Base-by-base conservation (phyloP, 2,113 vertebrate species). In the Ictalurus furcatus region DNA sequence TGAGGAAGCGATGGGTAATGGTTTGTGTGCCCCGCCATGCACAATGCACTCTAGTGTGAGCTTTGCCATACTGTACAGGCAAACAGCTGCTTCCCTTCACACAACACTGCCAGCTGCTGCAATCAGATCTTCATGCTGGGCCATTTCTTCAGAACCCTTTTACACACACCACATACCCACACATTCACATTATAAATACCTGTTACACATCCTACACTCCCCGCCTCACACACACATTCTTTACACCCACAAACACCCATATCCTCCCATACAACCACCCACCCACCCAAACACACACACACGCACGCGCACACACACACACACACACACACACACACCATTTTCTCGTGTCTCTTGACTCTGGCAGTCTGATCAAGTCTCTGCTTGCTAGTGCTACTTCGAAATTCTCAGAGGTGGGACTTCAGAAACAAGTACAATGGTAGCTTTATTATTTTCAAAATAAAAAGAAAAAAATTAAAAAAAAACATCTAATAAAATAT, bases 11-110 rank as follows among this genome's bases (percentile, higher is more conserved):
- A 40, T 37, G 0, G 44, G 4, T 8, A 37, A 73, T n/a, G 6
- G 28, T 65, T 25, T 81, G 48, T 86, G 90, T 44, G 59, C 11
- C 65, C 67, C 78, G 73, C 74, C 17, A 61, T 9, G 40, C 30
- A 73, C 73, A 81, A 89, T 56, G 34, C 54, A 80, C 44, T 85
- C 54, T 83, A 67, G 52, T 54, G 67, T 88, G 9, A 69, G 34
- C 81, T 58, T n/a, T 71, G 76, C 30, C 13, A 71, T 54, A 88
- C 37, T 71, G 65, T 84, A 89, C 4, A 34, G 54, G 23, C 6
- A 5, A 52, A 84, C 90, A 90, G 90, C 90, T 90, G 90, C 82
- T 90, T 85, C 61, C 84, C n/a, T 76, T 73, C 76, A 63, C 85
- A 88, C 88, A 73, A 69, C 63, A 85, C 52, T 86, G 59, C 89